Percentiles rank a stretch among this genome's conserved stretches.
Evolutionary conservation across 1,140 invertebrate genomes (phyloP).

Genomic region (Frieseomelitta varia): DNA sequence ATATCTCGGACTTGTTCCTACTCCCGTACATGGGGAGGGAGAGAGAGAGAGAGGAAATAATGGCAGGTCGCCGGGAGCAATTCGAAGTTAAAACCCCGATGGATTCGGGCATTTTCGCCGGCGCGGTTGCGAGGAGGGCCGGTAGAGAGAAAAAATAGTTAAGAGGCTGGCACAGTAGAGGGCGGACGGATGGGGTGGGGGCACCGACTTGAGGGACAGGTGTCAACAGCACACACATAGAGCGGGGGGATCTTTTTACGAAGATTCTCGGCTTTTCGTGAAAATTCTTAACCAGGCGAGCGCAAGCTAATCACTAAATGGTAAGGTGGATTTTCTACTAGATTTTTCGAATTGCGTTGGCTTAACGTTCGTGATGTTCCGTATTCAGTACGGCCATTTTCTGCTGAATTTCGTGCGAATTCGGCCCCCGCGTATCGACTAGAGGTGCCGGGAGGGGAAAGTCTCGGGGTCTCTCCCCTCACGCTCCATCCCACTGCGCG

Average conservation of each 20-base stretch:
- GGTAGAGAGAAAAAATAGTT: slow-evolving; percentile 80
- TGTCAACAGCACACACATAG: slow-evolving; percentile 77
- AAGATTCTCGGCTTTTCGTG: slow-evolving; percentile 30
- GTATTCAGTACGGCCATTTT: slow-evolving; percentile 74
- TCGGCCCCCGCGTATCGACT: slow-evolving; percentile 76
- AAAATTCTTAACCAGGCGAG: slow-evolving; percentile 48
- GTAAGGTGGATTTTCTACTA: slow-evolving; percentile 60
- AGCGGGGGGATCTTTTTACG: slow-evolving; percentile 64
- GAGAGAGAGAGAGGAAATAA: slow-evolving; percentile 44
- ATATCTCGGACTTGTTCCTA: background rate
- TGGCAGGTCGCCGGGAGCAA: slow-evolving; percentile 61
- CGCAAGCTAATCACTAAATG: slow-evolving; percentile 64
- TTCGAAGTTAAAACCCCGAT: slow-evolving; percentile 68
- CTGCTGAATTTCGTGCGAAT: slow-evolving; percentile 75
- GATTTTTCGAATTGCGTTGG: background rate
- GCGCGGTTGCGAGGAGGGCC: slow-evolving; percentile 60
- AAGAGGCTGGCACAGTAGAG: slow-evolving; percentile 80
- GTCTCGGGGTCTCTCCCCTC: slow-evolving; percentile 44
- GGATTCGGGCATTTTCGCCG: slow-evolving; percentile 78
- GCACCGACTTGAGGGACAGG: slow-evolving; percentile 79
- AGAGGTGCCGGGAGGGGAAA: slow-evolving; percentile 55
- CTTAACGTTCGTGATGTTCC: background rate
- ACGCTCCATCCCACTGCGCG: slow-evolving; percentile 30
- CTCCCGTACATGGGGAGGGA: too few species aligned
- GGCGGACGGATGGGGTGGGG: slow-evolving; percentile 79